These are phyloP conservation scores for Nestor notabilis DNA, from an alignment of 2,113 vertebrate species.

Conservation along the genomic window DNA sequence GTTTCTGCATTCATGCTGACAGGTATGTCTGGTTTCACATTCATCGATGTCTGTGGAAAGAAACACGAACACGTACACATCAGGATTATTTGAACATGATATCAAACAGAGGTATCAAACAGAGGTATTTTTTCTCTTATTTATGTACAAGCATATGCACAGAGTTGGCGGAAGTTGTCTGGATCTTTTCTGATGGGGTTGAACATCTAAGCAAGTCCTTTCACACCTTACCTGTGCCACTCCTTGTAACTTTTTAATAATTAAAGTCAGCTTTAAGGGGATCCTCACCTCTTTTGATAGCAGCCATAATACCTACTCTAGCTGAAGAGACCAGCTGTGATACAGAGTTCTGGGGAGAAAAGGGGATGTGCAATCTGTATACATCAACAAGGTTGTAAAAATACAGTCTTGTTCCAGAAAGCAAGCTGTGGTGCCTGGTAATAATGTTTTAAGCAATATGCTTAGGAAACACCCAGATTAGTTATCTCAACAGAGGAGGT, in stretches of 20 bases:
- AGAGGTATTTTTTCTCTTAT: not conserved
- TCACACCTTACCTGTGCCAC: not conserved
- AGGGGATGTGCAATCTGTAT: not conserved
- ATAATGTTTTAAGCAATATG: not conserved
- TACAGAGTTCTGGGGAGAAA: not conserved
- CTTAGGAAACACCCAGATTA: not conserved
- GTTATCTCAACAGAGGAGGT: not conserved
- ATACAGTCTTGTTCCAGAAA: not conserved
- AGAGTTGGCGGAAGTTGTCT: not conserved
- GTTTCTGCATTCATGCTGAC: slow-evolving; percentile 96
- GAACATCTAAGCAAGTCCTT: not conserved
- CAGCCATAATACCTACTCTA: not conserved
- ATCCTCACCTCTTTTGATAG: not conserved
- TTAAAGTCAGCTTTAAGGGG: not conserved
- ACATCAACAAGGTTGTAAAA: too few species aligned
- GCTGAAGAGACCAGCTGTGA: not conserved
- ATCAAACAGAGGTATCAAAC: not conserved
- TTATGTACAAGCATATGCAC: fast-evolving
- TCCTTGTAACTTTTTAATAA: not conserved
- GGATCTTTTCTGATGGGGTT: not conserved
- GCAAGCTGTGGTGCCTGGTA: not conserved
- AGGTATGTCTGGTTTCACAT: slow-evolving; percentile 88
- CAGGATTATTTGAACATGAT: not conserved
- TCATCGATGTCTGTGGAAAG: slow-evolving; percentile 90
- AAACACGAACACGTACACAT: not conserved